Conservation (phyloP, 2,888 invertebrate genomes). For the Siphlonurus alternatus region DNA sequence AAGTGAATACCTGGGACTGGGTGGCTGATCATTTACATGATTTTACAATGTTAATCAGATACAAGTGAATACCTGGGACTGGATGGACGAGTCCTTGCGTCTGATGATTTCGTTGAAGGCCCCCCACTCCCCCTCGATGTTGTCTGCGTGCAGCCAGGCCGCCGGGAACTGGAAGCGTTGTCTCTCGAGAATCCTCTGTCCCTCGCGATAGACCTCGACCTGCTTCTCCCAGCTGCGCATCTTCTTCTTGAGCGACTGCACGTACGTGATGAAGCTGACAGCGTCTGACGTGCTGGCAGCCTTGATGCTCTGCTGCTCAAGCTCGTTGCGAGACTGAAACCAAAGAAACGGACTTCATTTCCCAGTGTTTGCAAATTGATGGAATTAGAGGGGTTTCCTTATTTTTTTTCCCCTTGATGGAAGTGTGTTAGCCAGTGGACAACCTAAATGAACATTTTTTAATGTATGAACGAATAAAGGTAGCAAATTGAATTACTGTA, state of each 20-base stretch:
- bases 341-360: too few species aligned
- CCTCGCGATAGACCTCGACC: constrained; percentile 88
- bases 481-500: too few species aligned
- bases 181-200: constrained; percentile 89
- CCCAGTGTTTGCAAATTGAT: too few species aligned
- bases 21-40: too few species aligned
- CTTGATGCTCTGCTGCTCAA: constrained; percentile 96
- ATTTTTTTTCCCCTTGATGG: too few species aligned
- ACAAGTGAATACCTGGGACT: constrained; percentile 50
- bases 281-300: constrained; percentile 98
- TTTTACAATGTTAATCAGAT: too few species aligned
- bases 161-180: constrained; percentile 96
- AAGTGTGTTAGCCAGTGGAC: too few species aligned
- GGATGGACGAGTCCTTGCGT: constrained; percentile 92
- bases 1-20: constrained; percentile 57
- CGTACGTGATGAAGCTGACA: constrained; percentile 95
- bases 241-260: constrained; percentile 92
- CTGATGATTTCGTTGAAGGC: constrained; percentile 98
- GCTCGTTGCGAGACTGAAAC: constrained; percentile 61
- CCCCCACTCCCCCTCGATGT: constrained; percentile 99
- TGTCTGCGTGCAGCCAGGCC: constrained; percentile 96
- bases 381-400: too few species aligned
- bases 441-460: too few species aligned
- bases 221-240: constrained; percentile 55
- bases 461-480: too few species aligned